Conservation (phyloP, 2,888 invertebrate genomes). For the Caenorhabditis panamensis region DNA sequence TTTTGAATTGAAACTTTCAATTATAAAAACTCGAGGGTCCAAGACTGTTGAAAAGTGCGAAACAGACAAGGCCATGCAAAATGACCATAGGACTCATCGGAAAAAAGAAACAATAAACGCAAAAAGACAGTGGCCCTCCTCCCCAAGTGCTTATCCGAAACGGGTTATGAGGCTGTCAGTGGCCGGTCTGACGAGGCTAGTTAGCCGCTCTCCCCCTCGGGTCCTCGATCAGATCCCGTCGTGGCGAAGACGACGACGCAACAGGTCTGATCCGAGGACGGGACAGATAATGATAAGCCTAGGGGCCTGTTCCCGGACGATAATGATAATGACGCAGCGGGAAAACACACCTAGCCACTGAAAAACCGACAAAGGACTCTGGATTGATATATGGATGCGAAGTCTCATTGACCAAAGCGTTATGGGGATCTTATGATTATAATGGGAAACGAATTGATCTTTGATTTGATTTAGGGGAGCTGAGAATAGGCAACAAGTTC, state of each 20-base stretch:
- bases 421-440: conserved; percentile 18
- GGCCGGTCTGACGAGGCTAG: conserved; percentile 57
- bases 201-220: conserved; percentile 31
- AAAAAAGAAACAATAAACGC: conserved; percentile 60
- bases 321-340: conserved; percentile 30
- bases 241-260: conserved; percentile 42
- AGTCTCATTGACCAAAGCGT: conserved; percentile 39
- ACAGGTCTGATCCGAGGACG: conserved; percentile 47
- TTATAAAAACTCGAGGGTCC: neutral
- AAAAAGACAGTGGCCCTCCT: conserved; percentile 45
- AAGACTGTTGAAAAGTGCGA: conserved; percentile 23
- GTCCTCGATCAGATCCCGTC: conserved; percentile 38
- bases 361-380: conserved; percentile 46
- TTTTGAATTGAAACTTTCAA: neutral
- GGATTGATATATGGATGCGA: conserved; percentile 5
- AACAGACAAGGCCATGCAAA: conserved; percentile 23
- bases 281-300: conserved; percentile 51
- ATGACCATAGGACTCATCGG: conserved; percentile 35
- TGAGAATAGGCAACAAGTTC: neutral
- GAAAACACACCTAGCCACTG: conserved; percentile 51
- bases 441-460: conserved; percentile 2
- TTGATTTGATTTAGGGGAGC: conserved; percentile 6
- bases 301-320: conserved; percentile 45
- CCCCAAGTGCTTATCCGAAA: conserved; percentile 44
- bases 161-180: conserved; percentile 36